Conservation (phyloP, 2,888 invertebrate species). For the Pomacea canaliculata region DNA sequence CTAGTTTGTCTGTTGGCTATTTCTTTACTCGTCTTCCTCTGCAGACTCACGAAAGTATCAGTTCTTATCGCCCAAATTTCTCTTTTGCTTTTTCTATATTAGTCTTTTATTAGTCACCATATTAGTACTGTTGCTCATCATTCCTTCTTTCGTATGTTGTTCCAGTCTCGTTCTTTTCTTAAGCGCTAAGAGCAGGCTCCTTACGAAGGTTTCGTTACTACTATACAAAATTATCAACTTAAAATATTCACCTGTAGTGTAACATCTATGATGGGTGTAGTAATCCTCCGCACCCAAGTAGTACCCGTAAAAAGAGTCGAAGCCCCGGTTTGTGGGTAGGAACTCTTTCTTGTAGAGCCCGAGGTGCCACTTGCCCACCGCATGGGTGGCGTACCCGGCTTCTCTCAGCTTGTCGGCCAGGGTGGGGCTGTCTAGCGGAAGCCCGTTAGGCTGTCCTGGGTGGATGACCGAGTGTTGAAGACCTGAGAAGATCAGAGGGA, state of each 20-base stretch:
- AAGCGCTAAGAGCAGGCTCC: too few species aligned
- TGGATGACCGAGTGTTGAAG: conserved; percentile 64
- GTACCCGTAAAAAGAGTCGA: conserved; percentile 69
- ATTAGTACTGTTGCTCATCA: too few species aligned
- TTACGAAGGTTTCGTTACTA: too few species aligned
- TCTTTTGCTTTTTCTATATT: too few species aligned
- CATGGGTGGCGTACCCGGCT: conserved; percentile 65
- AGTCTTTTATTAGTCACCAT: too few species aligned
- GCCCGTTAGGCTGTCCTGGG: conserved; percentile 57
- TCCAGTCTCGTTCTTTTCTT: too few species aligned
- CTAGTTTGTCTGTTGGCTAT: too few species aligned
- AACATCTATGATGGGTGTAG: conserved; percentile 51
- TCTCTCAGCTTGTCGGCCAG: conserved; percentile 60
- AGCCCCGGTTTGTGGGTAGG: conserved; percentile 71
- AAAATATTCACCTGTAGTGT: neutral
- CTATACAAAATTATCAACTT: too few species aligned
- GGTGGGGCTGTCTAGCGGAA: conserved; percentile 59
- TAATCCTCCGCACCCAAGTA: conserved; percentile 66
- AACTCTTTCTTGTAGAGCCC: conserved; percentile 71
- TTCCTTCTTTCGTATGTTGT: too few species aligned
- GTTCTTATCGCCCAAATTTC: too few species aligned
- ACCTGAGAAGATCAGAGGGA: conserved; percentile 42
- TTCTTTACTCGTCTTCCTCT: too few species aligned
- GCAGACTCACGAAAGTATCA: too few species aligned
- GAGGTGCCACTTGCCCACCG: conserved; percentile 71